A percentile compares a stretch with the other conserved stretches of the same genome.
phyloP scores from a whole-genome alignment of 2,888 invertebrate genomes.

The Endomychus coccineus region DNA sequence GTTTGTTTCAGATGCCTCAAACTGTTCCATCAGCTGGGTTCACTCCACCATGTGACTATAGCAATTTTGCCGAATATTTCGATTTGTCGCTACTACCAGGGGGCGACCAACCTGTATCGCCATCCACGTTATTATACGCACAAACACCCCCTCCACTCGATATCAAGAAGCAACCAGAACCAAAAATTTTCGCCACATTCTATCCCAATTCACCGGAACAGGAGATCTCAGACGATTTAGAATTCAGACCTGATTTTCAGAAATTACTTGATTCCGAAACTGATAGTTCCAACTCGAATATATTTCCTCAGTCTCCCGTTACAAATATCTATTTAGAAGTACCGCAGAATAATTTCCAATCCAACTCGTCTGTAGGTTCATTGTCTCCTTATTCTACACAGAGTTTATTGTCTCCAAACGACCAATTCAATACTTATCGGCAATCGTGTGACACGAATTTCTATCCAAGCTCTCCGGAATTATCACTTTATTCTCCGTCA shows the following conservation, averaged over 20 bases:
- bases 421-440: conserved; percentile 46
- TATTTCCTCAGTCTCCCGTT: conserved; percentile 41
- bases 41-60: conserved; percentile 64
- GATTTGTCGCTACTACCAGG: conserved; percentile 67
- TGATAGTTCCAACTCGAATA: conserved; percentile 22
- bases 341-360: conserved; percentile 37
- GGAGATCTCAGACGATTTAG: conserved; percentile 29
- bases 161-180: conserved; percentile 39
- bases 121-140: conserved; percentile 41
- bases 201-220: conserved; percentile 34
- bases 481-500: conserved; percentile 47
- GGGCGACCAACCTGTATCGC: conserved; percentile 50
- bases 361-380: conserved; percentile 29
- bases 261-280: conserved; percentile 35
- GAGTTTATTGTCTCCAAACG: conserved; percentile 43
- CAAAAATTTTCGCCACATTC: conserved; percentile 38
- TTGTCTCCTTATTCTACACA: conserved; percentile 45
- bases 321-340: conserved; percentile 40
- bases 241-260: conserved; percentile 40
- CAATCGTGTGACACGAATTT: conserved; percentile 45
- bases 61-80: conserved; percentile 56
- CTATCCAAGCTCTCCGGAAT: conserved; percentile 46
- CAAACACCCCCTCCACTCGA: conserved; percentile 40
- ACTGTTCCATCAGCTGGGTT: conserved; percentile 71
- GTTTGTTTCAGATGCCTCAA: conserved; percentile 68